These are phyloP conservation scores for Drosophila mettleri DNA, from an alignment of 2,888 invertebrate genomes.

Conservation along the genomic window DNA sequence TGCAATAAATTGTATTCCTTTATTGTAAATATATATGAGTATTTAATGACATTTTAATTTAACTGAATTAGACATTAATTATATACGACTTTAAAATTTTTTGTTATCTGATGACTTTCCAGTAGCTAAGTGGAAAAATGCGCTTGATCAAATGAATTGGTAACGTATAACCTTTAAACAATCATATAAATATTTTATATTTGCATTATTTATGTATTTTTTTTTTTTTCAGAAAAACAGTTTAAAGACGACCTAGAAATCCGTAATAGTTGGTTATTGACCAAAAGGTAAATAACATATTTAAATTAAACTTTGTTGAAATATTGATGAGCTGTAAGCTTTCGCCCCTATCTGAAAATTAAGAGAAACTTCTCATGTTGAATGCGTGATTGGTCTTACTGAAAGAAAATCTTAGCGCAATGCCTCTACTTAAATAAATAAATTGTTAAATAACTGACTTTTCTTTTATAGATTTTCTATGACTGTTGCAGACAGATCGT, in stretches of 20 bases:
- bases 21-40: slow-evolving; percentile 56
- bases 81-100: slow-evolving; percentile 20
- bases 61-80: background rate
- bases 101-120: slow-evolving; percentile 51
- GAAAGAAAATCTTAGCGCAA: background rate
- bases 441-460: background rate
- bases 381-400: slow-evolving; percentile 72
- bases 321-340: slow-evolving; percentile 32
- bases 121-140: slow-evolving; percentile 64
- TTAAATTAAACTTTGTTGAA: background rate
- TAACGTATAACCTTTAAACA: too few relatives aligned
- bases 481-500: background rate
- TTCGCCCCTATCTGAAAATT: slow-evolving; percentile 71
- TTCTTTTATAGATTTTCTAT: background rate
- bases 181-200: too few relatives aligned
- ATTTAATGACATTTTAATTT: slow-evolving; percentile 14
- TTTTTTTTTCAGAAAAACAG: slow-evolving; percentile 13
- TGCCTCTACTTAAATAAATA: background rate
- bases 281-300: slow-evolving; percentile 20
- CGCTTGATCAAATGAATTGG: too few relatives aligned
- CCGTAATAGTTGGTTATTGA: too few relatives aligned
- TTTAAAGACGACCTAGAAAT: too few relatives aligned
- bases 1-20: slow-evolving; percentile 70
- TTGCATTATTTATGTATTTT: background rate
- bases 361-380: slow-evolving; percentile 74